Percentiles rank a stretch among this genome's conserved stretches.
Evolutionary conservation across 2,113 vertebrate species (phyloP).

Genomic region (Tringa solitaria): DNA sequence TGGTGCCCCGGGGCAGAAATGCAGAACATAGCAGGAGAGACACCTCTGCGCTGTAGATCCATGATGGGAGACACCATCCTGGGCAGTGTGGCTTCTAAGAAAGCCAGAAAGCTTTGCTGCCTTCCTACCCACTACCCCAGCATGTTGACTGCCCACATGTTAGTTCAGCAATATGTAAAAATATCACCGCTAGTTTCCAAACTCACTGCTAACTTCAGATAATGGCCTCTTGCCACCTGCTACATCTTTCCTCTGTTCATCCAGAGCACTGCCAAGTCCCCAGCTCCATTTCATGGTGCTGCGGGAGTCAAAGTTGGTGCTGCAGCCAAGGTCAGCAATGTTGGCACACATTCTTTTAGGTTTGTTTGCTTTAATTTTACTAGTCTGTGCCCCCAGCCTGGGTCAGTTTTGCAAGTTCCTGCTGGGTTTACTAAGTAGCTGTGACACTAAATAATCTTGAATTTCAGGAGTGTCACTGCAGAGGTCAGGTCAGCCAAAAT

Average conservation of each 20-base stretch:
- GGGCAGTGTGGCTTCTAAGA: background rate
- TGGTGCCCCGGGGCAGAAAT: background rate
- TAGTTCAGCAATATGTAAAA: background rate
- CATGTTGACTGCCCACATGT: too few species aligned
- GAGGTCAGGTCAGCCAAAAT: background rate
- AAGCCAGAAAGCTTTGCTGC: background rate
- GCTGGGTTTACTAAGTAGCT: background rate
- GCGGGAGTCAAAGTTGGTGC: background rate
- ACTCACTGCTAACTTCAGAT: background rate
- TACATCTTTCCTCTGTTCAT: background rate
- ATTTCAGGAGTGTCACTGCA: background rate
- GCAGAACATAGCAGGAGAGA: background rate
- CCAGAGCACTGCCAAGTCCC: background rate
- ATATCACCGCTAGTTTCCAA: background rate
- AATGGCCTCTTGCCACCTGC: background rate
- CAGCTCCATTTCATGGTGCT: background rate
- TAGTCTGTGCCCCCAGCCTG: accelerated
- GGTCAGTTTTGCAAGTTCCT: background rate
- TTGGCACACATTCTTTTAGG: background rate
- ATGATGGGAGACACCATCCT: background rate
- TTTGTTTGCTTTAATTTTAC: background rate
- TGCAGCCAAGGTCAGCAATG: background rate
- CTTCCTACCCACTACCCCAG: background rate
- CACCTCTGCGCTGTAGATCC: background rate
- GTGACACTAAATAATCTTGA: background rate